These are phyloP conservation scores for Peromyscus melanophrys DNA, from an alignment of 2,797 vertebrate species.

Conservation along the genomic window DNA sequence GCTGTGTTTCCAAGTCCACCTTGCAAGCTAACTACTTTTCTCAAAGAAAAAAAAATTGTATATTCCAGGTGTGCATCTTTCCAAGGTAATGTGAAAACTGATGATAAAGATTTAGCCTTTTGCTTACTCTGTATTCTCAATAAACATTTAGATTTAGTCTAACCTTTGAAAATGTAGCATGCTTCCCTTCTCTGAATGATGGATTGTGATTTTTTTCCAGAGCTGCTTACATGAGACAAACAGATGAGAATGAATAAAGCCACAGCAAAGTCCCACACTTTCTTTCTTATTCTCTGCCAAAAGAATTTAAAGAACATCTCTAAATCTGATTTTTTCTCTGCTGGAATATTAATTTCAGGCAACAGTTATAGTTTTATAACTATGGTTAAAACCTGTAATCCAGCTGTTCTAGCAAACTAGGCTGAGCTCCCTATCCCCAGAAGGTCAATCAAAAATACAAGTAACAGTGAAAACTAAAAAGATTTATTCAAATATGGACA, in stretches of 20 bases:
- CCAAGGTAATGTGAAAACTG: conserved; percentile 20
- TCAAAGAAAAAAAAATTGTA: neutral
- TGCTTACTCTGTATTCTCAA: conserved; percentile 50
- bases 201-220: neutral
- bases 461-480: neutral
- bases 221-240: neutral
- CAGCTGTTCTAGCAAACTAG: neutral
- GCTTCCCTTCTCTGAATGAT: conserved; percentile 9
- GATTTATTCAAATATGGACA: neutral
- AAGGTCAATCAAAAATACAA: neutral
- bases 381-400: neutral
- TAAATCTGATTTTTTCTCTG: conserved; percentile 5
- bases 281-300: neutral
- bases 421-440: neutral
- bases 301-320: conserved; percentile 36
- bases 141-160: conserved; percentile 37
- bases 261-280: neutral
- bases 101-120: conserved; percentile 25
- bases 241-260: neutral
- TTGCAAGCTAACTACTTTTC: conserved; percentile 31
- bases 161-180: conserved; percentile 42
- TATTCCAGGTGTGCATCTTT: conserved; percentile 34
- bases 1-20: conserved; percentile 1
- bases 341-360: conserved; percentile 29
- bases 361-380: neutral